phyloP scores from a whole-genome alignment of 1,140 invertebrate species.

The Drosophila biarmipes region DNA sequence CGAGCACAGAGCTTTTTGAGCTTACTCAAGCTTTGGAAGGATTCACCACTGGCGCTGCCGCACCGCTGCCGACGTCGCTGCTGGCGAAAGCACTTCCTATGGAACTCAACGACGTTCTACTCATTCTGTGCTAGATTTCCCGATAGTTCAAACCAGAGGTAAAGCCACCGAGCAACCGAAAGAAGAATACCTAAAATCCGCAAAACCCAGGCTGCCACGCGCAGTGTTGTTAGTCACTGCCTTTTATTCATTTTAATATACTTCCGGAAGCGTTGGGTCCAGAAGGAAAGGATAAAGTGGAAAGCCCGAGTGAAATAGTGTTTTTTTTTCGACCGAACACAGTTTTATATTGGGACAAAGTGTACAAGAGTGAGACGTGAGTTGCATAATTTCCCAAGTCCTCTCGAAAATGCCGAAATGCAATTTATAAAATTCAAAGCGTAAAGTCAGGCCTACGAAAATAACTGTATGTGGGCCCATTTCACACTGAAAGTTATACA shows the following conservation, averaged over 20 bases:
- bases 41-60: conserved; percentile 31
- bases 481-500: conserved; percentile 13
- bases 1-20: conserved; percentile 6
- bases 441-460: conserved; percentile 1
- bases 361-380: conserved; percentile 78
- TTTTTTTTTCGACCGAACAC: conserved; percentile 25
- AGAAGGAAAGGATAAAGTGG: neutral
- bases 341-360: conserved; percentile 30
- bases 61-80: conserved; percentile 21
- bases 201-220: conserved; percentile 6
- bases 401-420: neutral
- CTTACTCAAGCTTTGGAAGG: conserved; percentile 52
- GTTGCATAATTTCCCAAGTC: conserved; percentile 68
- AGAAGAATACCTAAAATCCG: conserved; percentile 30
- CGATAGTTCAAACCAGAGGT: conserved; percentile 83
- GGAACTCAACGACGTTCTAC: conserved; percentile 63
- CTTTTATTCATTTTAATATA: neutral
- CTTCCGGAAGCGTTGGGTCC: neutral
- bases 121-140: conserved; percentile 84
- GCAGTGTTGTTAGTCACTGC: neutral
- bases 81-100: conserved; percentile 68
- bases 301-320: conserved; percentile 10
- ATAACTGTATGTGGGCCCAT: conserved; percentile 2
- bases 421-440: neutral
- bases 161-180: conserved; percentile 47